Percentiles rank a stretch among this genome's conserved stretches.
Evolutionary conservation across 2,888 invertebrate species (phyloP).

Genomic region (Acholoe squamosa): DNA sequence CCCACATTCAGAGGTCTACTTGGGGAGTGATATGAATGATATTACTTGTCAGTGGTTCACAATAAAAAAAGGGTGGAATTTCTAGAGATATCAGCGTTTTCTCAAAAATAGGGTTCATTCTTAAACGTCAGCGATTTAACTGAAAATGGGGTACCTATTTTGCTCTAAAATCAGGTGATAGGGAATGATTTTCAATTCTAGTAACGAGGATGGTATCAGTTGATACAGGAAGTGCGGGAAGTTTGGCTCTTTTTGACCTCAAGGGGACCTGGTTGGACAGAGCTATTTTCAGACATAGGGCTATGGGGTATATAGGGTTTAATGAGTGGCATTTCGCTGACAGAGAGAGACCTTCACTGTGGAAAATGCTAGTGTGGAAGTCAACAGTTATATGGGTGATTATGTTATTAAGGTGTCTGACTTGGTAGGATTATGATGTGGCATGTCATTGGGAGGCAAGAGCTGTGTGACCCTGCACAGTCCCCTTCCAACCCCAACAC

Average conservation of each 20-base stretch:
- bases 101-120: too few species aligned
- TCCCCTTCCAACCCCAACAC: constrained; percentile 13
- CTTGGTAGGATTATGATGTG: constrained; percentile 45
- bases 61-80: too few species aligned
- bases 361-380: constrained; percentile 51
- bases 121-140: too few species aligned
- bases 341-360: background rate
- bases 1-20: too few species aligned
- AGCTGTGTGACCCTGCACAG: background rate
- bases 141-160: too few species aligned
- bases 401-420: constrained; percentile 55
- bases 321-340: background rate
- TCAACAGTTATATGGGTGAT: constrained; percentile 57
- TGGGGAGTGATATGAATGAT: too few species aligned
- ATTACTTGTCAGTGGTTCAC: too few species aligned
- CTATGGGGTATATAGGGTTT: background rate
- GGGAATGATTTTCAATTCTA: too few species aligned
- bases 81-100: too few species aligned
- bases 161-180: too few species aligned
- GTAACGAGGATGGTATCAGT: too few species aligned
- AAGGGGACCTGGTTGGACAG: background rate
- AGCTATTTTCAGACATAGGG: background rate
- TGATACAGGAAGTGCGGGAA: too few species aligned
- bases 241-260: background rate
- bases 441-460: background rate